Base-by-base conservation (phyloP, 30 jellyfish, hydroid and myxozoan genomes). In the Turritopsis rubra region DNA sequence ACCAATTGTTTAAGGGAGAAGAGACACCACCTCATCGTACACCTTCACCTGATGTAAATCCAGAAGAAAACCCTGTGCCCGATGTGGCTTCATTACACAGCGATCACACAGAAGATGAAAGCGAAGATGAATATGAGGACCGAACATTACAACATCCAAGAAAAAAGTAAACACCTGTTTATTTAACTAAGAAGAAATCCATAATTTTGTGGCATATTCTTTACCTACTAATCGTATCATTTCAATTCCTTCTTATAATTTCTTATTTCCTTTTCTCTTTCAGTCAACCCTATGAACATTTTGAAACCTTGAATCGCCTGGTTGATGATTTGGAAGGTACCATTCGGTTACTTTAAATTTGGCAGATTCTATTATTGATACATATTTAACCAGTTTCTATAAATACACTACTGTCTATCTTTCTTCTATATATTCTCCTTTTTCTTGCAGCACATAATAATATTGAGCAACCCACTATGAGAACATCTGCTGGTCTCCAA, bases 271-370 rank as follows among this genome's bases (percentile, higher is more conserved):
- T 17, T 16, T 74, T 74, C 18, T 29, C 16, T 74, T 74, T 74
- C 65, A 74, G 70, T 26, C 83, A 79, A 68, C 96, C 96, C 16
- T 88, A 94, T 82, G 99, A 94, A 24, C 99, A 94, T 54, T 94
- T 94, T 53, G 99, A 94, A 65, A 94, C 99, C 1, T 76, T 94
- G 85, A 88, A 94, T 83, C 66, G 99, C 41, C 88, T 94, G 31
- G 99, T 94, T 18, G 83, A 54, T 54, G 99, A 94, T 53, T 82
- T 94, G 92, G 92, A 94, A 89, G 97, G 99, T 94, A 84, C 0
- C 31, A n/a, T 41, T 3, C 60, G n/a, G 22, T 60, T 60, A 60
- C 0, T 23, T 60, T 60, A 18, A 60, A 18, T 23, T 18, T 23
- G 19, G 73, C 73, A 60, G 19, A 18, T 60, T 54, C n/a, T 60